Evolutionary conservation across 1,140 invertebrate genomes (phyloP), one percentile per base, ranked within the genome.

Genomic region (Metaphire vulgaris): DNA sequence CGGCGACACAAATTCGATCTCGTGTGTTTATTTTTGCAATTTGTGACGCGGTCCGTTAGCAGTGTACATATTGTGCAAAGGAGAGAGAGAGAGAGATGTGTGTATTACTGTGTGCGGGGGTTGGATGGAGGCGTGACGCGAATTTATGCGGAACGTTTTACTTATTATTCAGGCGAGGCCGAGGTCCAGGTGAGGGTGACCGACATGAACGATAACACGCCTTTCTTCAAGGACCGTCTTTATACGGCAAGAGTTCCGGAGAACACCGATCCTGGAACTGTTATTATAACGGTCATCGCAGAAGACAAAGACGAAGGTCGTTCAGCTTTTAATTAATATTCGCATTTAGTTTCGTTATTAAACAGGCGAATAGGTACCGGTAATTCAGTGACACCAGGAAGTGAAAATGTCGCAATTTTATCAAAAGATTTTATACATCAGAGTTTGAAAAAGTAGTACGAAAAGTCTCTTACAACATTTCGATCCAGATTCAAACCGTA

Each of bases 151-250:
- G 6, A 56, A 56, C 21, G 41, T 21, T 21, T 56, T 56, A 56
- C n/a, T n/a, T n/a, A n/a, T 74, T 76, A 72, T 81, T 16, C 79
- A 88, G 88, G 88, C 78, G 88, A 87, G 12, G 88, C 89, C 80
- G 88, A 87, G 73, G 94, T 96, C 81, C 88, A 90, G 76, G 93
- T 96, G 77, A 90, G 91, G 82, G 95, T 97, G 69, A 95, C 95
- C 83, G 95, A 98, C 88, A 97, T 96, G 89, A 98, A 98, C 90
- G 95, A 98, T 89, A 98, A 97, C 87, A 92, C 93, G 68, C 96
- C 96, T 64, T 97, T 95, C 86, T 98, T 98, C 89, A 94, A 96
- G 88, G 95, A 98, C 86, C 90, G 91, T 78, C 89, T 96, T 79
- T 99, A 98, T 88, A 94, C 96, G 87, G 95, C 95, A 78, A 93